Evolutionary conservation across 1,140 invertebrate genomes (phyloP).

Genomic region (Lineus longissimus): DNA sequence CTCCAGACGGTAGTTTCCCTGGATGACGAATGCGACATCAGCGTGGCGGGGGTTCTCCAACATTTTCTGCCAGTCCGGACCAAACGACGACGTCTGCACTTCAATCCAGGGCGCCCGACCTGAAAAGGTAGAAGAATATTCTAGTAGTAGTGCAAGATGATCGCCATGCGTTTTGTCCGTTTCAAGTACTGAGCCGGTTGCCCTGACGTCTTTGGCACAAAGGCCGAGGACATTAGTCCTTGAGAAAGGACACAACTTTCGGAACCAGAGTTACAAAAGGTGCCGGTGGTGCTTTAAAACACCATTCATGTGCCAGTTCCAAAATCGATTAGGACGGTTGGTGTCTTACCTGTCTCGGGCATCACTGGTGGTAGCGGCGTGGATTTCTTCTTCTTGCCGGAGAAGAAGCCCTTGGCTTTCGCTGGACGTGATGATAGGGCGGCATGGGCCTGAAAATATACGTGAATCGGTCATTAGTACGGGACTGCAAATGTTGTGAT

Average conservation of each 20-base stretch:
- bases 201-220: no score
- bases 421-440: neutral
- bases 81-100: slow-evolving; percentile 38
- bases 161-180: no score
- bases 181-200: no score
- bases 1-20: slow-evolving; percentile 25
- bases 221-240: no score
- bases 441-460: slow-evolving; percentile 5
- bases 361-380: slow-evolving; percentile 32
- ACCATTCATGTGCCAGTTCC: no score
- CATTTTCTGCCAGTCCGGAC: slow-evolving; percentile 34
- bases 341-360: slow-evolving; percentile 34
- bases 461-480: no score
- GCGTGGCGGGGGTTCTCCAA: slow-evolving; percentile 33
- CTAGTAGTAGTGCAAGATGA: no score
- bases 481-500: no score
- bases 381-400: slow-evolving; percentile 16
- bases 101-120: slow-evolving; percentile 42
- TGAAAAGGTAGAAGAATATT: slow-evolving; percentile 17
- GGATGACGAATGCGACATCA: slow-evolving; percentile 39
- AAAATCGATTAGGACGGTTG: no score
- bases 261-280: no score
- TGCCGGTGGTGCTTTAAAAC: no score
- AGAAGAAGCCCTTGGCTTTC: neutral
- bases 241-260: no score